These are phyloP conservation scores for Leucoptera coffeella DNA, from an alignment of 2,888 invertebrate genomes.

Conservation along the genomic window DNA sequence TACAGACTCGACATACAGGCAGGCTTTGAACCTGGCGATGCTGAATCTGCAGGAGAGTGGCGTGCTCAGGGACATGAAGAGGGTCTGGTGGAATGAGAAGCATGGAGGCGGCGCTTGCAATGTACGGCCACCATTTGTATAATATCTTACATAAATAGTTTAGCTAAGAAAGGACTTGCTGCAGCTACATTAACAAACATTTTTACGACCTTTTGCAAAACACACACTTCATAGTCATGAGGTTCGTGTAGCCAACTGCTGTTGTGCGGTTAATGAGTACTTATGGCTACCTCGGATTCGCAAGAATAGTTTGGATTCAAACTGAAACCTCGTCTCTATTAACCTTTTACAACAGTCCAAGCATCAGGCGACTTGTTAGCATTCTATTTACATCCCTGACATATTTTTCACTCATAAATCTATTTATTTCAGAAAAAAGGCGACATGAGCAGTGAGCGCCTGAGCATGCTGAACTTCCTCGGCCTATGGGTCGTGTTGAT, in stretches of 20 bases:
- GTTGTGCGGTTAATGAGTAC: too few species aligned
- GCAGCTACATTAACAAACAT: background rate
- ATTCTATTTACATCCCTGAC: too few species aligned
- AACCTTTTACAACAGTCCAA: too few species aligned
- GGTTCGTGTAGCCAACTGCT: too few species aligned
- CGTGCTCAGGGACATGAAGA: conserved; percentile 67
- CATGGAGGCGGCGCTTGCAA: conserved; percentile 67
- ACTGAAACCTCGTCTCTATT: too few species aligned
- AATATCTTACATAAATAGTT: background rate
- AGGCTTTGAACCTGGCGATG: conserved; percentile 72
- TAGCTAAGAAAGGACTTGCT: background rate
- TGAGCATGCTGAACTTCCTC: conserved; percentile 67
- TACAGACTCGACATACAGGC: conserved; percentile 65
- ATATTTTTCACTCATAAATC: too few species aligned
- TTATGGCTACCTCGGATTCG: too few species aligned
- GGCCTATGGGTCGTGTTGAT: conserved; percentile 75
- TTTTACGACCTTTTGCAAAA: too few species aligned
- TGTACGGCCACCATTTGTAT: conserved; percentile 30
- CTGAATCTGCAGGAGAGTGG: conserved; percentile 82
- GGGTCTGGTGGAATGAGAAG: conserved; percentile 87
- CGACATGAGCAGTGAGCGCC: conserved; percentile 29
- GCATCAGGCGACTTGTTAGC: too few species aligned
- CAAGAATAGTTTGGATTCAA: too few species aligned
- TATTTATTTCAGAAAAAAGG: too few species aligned
- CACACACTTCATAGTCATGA: too few species aligned